Percentiles rank a stretch among this genome's conserved stretches.
These are phyloP conservation scores for Abrostola triplasia DNA, from an alignment of 2,888 invertebrate genomes.

Conservation along the genomic window DNA sequence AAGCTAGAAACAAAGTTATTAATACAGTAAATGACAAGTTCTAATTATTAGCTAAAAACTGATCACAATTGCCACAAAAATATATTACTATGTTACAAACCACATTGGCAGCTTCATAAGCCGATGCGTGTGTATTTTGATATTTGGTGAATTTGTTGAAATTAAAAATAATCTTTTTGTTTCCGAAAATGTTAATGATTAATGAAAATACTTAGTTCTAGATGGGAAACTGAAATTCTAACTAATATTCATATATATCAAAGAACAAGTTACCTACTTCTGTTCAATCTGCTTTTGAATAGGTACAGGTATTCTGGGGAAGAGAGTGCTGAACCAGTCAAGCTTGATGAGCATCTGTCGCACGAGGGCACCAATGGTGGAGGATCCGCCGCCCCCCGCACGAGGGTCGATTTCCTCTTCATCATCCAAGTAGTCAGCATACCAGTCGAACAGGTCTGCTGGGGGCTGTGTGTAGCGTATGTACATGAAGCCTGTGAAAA, in stretches of 20 bases:
- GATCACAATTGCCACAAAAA: no score
- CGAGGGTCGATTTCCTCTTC: constrained; percentile 99
- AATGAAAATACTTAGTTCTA: no score
- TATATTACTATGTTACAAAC: no score
- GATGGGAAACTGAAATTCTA: no score
- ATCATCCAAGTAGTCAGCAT: constrained; percentile 98
- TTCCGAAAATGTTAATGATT: no score
- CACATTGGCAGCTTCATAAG: neutral
- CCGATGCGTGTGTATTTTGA: no score
- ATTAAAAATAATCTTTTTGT: no score
- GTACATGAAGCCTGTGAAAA: constrained; percentile 90
- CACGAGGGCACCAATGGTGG: constrained; percentile 97
- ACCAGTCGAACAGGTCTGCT: constrained; percentile 98
- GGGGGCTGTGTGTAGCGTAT: constrained; percentile 99
- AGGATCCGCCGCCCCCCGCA: constrained; percentile 97
- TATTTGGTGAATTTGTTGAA: no score
- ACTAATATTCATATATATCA: neutral
- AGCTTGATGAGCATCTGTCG: constrained; percentile 97
- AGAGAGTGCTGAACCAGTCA: constrained; percentile 99
- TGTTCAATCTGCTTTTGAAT: constrained; percentile 97
- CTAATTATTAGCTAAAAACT: no score
- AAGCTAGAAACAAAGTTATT: constrained; percentile 2
- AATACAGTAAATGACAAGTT: no score
- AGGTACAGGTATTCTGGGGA: constrained; percentile 99
- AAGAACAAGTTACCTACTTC: constrained; percentile 79